Conservation (phyloP, 2,113 vertebrate species). For the Anolis carolinensis region DNA sequence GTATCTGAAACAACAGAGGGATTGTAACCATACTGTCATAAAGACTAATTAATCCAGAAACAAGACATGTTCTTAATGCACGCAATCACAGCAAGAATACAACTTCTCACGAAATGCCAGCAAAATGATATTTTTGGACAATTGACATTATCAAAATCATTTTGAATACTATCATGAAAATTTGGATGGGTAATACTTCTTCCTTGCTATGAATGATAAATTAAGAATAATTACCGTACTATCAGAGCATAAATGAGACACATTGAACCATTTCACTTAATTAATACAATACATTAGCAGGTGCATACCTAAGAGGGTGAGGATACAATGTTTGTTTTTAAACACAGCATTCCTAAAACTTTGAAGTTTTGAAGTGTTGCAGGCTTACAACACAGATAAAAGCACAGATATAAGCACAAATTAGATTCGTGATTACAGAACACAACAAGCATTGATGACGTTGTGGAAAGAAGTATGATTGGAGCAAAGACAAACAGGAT, state of each 20-base stretch:
- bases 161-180: neutral
- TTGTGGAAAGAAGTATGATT: neutral
- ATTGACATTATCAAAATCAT: neutral
- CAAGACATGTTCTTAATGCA: conserved; percentile 2
- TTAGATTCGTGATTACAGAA: neutral
- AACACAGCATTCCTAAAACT: neutral
- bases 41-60: conserved; percentile 7
- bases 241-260: neutral
- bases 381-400: conserved; percentile 29
- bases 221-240: neutral
- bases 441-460: neutral
- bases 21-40: neutral
- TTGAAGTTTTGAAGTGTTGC: neutral
- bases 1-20: conserved; percentile 18
- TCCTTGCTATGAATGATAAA: neutral
- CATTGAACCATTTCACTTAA: conserved; percentile 12
- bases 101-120: neutral
- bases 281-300: neutral
- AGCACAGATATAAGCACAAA: neutral
- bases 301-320: no score
- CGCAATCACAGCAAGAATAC: conserved; percentile 3
- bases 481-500: neutral
- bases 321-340: no score
- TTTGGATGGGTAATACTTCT: neutral
- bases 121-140: neutral